phyloP scores from a whole-genome alignment of 2,888 invertebrate species.

The Pollenia griseotomentosa region DNA sequence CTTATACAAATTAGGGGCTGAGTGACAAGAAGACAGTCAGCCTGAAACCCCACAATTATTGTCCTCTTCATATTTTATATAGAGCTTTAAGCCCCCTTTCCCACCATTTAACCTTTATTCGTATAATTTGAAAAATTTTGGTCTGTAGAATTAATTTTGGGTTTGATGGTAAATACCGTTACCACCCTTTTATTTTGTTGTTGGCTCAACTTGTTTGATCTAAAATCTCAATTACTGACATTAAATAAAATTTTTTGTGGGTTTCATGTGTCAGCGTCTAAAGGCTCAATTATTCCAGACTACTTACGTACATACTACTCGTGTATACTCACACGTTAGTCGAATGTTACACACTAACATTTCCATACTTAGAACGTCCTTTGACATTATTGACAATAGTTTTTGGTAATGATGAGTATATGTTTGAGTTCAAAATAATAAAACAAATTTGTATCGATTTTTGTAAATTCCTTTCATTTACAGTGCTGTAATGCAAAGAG shows the following conservation, averaged over 20 bases:
- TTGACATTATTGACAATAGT: slow-evolving; percentile 56
- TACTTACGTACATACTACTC: neutral
- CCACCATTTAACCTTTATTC: neutral
- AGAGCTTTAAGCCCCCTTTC: neutral
- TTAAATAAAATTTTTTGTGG: slow-evolving; percentile 43
- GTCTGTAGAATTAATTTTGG: slow-evolving; percentile 29
- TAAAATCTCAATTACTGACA: slow-evolving; percentile 58
- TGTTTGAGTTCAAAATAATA: slow-evolving; percentile 8
- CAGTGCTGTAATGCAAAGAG: neutral
- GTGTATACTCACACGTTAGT: neutral
- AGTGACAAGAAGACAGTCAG: slow-evolving; percentile 43
- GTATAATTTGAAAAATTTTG: neutral
- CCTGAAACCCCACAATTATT: slow-evolving; percentile 21
- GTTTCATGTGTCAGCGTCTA: slow-evolving; percentile 54
- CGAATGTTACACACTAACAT: slow-evolving; percentile 9
- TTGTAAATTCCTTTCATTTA: neutral
- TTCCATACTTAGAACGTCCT: slow-evolving; percentile 31
- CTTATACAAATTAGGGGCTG: slow-evolving; percentile 39
- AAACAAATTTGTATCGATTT: slow-evolving; percentile 20
- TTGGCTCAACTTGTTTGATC: slow-evolving; percentile 21
- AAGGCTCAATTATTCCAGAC: slow-evolving; percentile 44
- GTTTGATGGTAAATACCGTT: slow-evolving; percentile 52
- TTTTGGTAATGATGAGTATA: slow-evolving; percentile 3
- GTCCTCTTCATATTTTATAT: slow-evolving; percentile 3
- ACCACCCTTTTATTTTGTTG: slow-evolving; percentile 47